Evolutionary conservation across 2,113 vertebrate genomes (phyloP), one percentile per base, ranked within the genome.

Genomic region (Tympanuchus pallidicinctus): DNA sequence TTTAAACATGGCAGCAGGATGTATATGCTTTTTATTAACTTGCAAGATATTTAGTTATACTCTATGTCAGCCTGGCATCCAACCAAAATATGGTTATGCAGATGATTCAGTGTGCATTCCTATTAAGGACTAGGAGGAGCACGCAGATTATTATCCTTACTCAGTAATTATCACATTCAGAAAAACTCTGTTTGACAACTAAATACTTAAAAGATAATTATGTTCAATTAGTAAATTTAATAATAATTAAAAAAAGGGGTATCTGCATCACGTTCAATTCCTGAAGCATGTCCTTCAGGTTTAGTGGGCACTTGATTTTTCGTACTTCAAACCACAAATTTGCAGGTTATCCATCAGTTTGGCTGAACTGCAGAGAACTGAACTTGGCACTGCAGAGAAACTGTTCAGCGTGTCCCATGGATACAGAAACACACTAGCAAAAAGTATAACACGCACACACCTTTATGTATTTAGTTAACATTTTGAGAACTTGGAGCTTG

Each of bases 1-100:
- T 88, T 88, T 67, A 38, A 90, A 88, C 71, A 11, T 59, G 56
- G 45, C 54, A 77, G 43, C 36, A 80, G 45, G 50, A 60, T 66
- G 38, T 11, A 47, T 67, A 66, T 54, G 75, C 45, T 90, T 86
- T 86, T 85, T 86, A 95, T 88, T 95, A 86, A 77, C 86, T 38
- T 86, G 50, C 64, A 76, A 93, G 75, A 66, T 77, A 86, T 24
- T 83, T 24, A 76, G 20, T 67, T 76, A 19, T 22, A 32, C 34
- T 15, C 50, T 86, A 86, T 76, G n/a, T 82, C 82, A 66, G 57
- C 34, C 67, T 79, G 84, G 91, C 63, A 87, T 60, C 74, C 47
- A 36, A 87, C 52, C 87, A 82, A 85, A 61, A 57, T 50, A 34
- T 76, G 63, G 59, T 74, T 60, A 88, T 66, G 20, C 48, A 73